Evolutionary conservation across 2,888 invertebrate genomes (phyloP).

Genomic region (Cataglyphis altisquamis): DNA sequence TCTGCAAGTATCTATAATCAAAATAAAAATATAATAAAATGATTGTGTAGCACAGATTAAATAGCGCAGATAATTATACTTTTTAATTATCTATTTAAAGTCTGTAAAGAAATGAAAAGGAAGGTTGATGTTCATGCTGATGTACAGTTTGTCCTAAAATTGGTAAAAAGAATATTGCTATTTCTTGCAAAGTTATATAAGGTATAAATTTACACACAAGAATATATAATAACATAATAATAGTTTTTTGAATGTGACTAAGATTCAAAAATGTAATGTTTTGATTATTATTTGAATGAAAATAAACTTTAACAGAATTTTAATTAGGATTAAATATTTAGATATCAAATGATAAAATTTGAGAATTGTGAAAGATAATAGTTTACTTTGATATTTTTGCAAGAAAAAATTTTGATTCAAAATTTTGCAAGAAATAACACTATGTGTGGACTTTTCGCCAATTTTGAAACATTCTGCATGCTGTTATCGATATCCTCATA

Average conservation of each 20-base stretch:
- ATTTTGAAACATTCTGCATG: slow-evolving; percentile 2
- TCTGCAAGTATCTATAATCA: background rate
- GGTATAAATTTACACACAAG: background rate
- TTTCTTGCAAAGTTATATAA: slow-evolving; percentile 12
- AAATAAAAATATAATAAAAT: slow-evolving; percentile 20
- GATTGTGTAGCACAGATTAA: slow-evolving; percentile 28
- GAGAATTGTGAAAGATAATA: background rate
- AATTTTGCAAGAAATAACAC: background rate
- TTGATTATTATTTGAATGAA: background rate
- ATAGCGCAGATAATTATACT: background rate
- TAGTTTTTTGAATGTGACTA: background rate
- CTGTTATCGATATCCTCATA: background rate
- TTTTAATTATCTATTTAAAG: background rate
- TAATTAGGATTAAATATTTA: background rate
- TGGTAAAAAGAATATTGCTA: slow-evolving; percentile 5
- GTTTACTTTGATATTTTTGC: background rate
- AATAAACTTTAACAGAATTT: background rate
- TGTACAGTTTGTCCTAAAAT: background rate
- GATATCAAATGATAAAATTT: background rate
- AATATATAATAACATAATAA: background rate
- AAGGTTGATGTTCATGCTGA: slow-evolving; percentile 4
- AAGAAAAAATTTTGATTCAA: background rate
- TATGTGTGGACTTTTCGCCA: background rate
- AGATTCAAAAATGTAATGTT: background rate
- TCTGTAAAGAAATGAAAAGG: background rate